Base-by-base conservation (phyloP, 2,113 vertebrate species). In the Octodon degus region DNA sequence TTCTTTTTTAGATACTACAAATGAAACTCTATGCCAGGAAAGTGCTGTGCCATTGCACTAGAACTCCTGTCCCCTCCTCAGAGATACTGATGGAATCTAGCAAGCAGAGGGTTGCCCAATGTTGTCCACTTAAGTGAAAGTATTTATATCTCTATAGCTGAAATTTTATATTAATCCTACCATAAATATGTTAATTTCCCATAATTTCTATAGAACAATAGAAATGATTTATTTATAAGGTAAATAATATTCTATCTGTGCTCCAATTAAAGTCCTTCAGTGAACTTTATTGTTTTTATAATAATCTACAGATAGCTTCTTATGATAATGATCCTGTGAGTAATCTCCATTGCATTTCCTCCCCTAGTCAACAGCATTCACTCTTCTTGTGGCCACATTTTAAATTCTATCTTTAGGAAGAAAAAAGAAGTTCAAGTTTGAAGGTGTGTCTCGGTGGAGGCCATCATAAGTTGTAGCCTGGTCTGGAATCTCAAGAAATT, bases 51-150 rank as follows among this genome's bases (percentile, higher is more conserved):
- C 16, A 19, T 58, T 58, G 55, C 3, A 4, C 55, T 58, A 58
- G 17, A 58, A 17, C 17, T 58, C 55, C 16, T 58, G 55, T 58
- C 16, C 43, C 30, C 22, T 97, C 74, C 77, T 96, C 43, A 88
- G 96, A 93, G 55, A 94, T 63, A 77, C 1, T 91, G 58, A 84
- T 16, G 86, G 80, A 77, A 89, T 82, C 10, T 2, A 74, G 55
- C 50, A 82, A 92, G 19, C 50, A 24, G 1, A 50, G 13, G 17
- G 47, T 37, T 63, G 37, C 86, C 6, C 62, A 77, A 47, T 60
- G 50, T 19, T 62, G 9, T 22, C 53, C 53, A 40, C 6, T 63
- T n/a, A 1, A 68, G 12, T 40, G 20, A 70, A 40, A 27, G 10
- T 47, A 3, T 25, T 5, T 32, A 72, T 25, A 24, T 5, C 10